phyloP scores from a whole-genome alignment of 1,140 invertebrate species.

The Drosophila fuyamai region DNA sequence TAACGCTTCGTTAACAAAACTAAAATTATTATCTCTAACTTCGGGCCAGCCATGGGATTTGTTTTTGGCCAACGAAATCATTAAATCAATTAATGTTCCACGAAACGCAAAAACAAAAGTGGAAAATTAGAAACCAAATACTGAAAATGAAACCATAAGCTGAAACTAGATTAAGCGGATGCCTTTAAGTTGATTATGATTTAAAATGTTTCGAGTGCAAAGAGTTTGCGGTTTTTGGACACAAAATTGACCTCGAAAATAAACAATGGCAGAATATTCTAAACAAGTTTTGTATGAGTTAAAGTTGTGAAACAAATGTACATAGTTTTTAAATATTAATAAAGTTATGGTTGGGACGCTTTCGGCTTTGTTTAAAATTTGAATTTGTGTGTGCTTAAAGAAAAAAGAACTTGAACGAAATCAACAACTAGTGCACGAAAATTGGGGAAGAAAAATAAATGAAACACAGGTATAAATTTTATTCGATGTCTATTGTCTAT shows the following conservation, averaged over 20 bases:
- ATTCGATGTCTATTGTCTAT: too few species aligned
- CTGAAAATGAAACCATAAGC: conserved; percentile 20
- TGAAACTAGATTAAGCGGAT: conserved; percentile 59
- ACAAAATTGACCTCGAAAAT: conserved; percentile 6
- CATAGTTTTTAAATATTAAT: not conserved
- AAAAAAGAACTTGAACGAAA: too few species aligned
- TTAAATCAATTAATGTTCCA: conserved; percentile 75
- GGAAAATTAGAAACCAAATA: conserved; percentile 46
- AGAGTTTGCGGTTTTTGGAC: not conserved
- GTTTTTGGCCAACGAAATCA: conserved; percentile 46
- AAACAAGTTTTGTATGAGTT: not conserved
- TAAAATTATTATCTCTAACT: conserved; percentile 49
- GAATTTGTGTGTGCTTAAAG: too few species aligned
- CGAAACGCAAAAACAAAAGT: conserved; percentile 24
- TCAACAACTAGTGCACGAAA: too few species aligned
- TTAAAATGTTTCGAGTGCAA: not conserved
- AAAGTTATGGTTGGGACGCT: too few species aligned
- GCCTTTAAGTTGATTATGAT: conserved; percentile 35
- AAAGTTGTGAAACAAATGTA: not conserved
- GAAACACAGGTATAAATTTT: too few species aligned
- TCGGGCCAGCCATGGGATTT: conserved; percentile 42
- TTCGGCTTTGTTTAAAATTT: too few species aligned
- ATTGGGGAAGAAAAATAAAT: too few species aligned
- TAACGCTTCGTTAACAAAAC: conserved; percentile 72
- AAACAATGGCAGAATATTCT: not conserved